Conservation (phyloP, 2,113 vertebrate species). For the Oreochromis tanganicae region DNA sequence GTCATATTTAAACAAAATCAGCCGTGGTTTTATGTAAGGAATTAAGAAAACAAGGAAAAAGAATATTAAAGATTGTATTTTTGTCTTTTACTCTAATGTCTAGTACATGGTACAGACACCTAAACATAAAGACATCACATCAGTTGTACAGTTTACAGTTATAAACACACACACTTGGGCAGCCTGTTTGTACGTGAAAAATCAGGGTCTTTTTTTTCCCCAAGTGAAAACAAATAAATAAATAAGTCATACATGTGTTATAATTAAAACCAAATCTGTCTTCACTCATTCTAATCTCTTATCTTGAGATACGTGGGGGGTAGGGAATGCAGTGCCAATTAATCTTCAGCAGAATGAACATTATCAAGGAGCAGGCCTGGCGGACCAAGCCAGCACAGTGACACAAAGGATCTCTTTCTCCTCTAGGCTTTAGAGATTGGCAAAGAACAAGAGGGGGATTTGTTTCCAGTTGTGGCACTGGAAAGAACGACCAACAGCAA, state of each 20-base stretch:
- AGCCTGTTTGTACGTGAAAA: neutral
- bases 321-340: slow-evolving; percentile 19
- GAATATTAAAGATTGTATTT: neutral
- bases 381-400: neutral
- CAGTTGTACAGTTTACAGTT: neutral
- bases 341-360: slow-evolving; percentile 43
- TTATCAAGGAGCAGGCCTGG: neutral
- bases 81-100: neutral
- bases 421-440: slow-evolving; percentile 10
- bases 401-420: slow-evolving; percentile 54
- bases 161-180: neutral
- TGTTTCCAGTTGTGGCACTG: slow-evolving; percentile 37
- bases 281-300: slow-evolving; percentile 17
- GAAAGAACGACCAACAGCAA: neutral
- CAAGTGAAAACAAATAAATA: neutral
- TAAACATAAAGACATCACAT: neutral
- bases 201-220: fast-evolving
- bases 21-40: neutral
- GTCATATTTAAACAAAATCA: neutral
- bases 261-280: neutral
- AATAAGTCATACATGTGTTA: neutral
- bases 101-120: neutral
- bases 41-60: neutral
- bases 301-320: neutral
- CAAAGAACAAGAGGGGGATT: slow-evolving; percentile 23